Percentiles rank a stretch among this genome's conserved stretches.
Conservation (phyloP, 2,888 invertebrate species). For the Artemia sinica region DNA sequence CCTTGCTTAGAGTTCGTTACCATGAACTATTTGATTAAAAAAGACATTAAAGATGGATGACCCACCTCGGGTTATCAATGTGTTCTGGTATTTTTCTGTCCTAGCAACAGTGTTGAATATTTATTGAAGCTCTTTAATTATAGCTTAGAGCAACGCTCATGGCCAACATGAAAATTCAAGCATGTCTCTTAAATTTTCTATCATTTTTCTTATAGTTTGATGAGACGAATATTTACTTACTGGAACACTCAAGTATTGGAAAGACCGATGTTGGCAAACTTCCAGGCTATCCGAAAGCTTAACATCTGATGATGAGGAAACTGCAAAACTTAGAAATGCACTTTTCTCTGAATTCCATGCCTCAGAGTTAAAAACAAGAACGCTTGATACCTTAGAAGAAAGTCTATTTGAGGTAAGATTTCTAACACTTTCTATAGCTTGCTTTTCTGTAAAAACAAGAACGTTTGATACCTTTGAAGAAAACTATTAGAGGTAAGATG, state of each 20-base stretch:
- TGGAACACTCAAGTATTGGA: not conserved
- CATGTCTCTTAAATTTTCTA: too few species aligned
- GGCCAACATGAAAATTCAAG: too few species aligned
- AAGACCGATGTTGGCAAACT: not conserved
- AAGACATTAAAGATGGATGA: too few species aligned
- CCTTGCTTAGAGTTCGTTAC: too few species aligned
- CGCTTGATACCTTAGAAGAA: not conserved
- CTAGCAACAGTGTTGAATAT: too few species aligned
- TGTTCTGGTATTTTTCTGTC: too few species aligned
- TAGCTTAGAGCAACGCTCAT: too few species aligned
- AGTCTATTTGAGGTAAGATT: not conserved
- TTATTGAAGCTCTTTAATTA: too few species aligned
- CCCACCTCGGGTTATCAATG: too few species aligned
- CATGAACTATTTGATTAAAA: too few species aligned
- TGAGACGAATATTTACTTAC: not conserved
- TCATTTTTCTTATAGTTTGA: not conserved
- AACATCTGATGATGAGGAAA: not conserved
- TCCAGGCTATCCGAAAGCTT: not conserved
- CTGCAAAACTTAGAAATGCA: not conserved
- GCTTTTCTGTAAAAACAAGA: not conserved
- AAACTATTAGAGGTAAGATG: too few species aligned
- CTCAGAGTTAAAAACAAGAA: constrained; percentile 6
- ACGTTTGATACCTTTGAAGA: not conserved
- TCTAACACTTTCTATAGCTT: not conserved
- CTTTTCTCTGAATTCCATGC: not conserved